Evolutionary conservation across 2,888 invertebrate species (phyloP).

Genomic region (Abrostola tripartita): DNA sequence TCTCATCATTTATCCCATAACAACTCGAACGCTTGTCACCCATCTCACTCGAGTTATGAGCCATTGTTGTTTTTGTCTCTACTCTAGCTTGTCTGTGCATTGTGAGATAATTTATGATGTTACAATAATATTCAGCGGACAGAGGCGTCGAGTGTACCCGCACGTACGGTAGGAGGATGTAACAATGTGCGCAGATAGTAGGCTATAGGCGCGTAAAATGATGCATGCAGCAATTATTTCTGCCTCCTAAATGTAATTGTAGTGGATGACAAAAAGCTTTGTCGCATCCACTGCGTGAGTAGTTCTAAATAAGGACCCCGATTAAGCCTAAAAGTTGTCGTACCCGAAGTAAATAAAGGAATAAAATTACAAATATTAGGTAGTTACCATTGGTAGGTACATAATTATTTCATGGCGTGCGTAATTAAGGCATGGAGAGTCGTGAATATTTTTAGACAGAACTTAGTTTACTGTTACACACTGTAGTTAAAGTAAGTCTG

Average conservation of each 20-base stretch:
- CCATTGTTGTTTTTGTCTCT: conserved; percentile 75
- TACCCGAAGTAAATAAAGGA: no score
- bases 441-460: no score
- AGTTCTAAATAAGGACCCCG: no score
- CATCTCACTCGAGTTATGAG: conserved; percentile 60
- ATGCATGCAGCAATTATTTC: background rate
- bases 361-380: no score
- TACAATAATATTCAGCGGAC: conserved; percentile 58
- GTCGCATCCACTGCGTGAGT: no score
- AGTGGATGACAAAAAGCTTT: background rate
- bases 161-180: conserved; percentile 41
- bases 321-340: no score
- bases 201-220: background rate
- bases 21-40: conserved; percentile 44
- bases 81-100: conserved; percentile 57
- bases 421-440: no score
- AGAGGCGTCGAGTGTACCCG: conserved; percentile 35
- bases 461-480: no score
- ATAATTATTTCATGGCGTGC: no score
- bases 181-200: conserved; percentile 21
- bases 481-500: conserved; percentile 9
- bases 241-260: background rate
- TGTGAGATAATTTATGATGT: conserved; percentile 69
- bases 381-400: no score
- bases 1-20: background rate